Evolutionary conservation across 2,797 vertebrate genomes (phyloP).

Genomic region (Podarcis lilfordi): DNA sequence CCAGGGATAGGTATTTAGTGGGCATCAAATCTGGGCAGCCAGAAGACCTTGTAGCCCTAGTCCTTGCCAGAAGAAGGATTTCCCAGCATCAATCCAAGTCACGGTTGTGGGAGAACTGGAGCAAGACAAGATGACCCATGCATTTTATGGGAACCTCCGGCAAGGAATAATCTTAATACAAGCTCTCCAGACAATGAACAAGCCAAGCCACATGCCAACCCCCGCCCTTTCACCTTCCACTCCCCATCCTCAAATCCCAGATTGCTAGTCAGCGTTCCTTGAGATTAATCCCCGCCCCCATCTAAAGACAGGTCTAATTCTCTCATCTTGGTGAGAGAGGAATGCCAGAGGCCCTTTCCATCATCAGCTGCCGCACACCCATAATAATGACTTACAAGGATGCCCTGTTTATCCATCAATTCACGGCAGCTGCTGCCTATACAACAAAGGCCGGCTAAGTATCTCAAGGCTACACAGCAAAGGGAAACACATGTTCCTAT

Average conservation of each 20-base stretch:
- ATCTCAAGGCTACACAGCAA: slow-evolving; percentile 28
- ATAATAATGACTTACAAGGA: slow-evolving; percentile 22
- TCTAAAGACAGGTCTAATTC: slow-evolving; percentile 3
- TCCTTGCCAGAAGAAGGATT: neutral
- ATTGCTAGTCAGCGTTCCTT: neutral
- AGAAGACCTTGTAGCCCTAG: neutral
- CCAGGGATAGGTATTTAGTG: neutral
- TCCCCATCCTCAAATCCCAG: neutral
- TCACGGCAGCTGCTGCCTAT: slow-evolving; percentile 25
- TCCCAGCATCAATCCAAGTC: neutral
- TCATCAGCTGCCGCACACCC: slow-evolving; percentile 12
- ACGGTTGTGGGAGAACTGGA: neutral
- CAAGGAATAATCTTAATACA: neutral
- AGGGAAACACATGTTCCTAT: slow-evolving; percentile 24
- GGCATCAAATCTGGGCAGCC: neutral
- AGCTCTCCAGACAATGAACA: neutral
- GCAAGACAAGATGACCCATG: neutral
- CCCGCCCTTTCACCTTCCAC: too few relatives aligned
- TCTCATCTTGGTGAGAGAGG: neutral
- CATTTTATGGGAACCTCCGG: neutral
- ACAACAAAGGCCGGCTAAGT: slow-evolving; percentile 25
- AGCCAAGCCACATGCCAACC: neutral
- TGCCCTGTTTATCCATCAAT: slow-evolving; percentile 38
- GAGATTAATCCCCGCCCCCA: neutral
- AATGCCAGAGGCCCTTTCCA: slow-evolving; percentile 31